Percentiles rank a stretch among this genome's conserved stretches.
Conservation (phyloP, 2,888 invertebrate genomes). For the Oconnorella tubifera region DNA sequence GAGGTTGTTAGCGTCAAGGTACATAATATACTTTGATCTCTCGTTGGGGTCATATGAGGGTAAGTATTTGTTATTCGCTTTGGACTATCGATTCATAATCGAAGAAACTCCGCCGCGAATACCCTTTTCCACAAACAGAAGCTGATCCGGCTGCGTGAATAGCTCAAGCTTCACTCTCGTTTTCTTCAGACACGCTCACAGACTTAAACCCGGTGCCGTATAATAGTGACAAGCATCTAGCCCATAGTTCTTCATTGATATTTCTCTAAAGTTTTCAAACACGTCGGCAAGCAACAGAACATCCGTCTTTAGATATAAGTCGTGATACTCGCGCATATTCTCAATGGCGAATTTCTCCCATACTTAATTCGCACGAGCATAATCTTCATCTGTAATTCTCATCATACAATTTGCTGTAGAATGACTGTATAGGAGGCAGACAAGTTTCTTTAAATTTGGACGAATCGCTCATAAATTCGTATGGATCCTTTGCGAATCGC, state of each 20-base stretch:
- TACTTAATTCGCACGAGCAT: conserved; percentile 34
- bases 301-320: conserved; percentile 40
- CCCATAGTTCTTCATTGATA: conserved; percentile 35
- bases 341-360: conserved; percentile 36
- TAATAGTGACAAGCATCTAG: conserved; percentile 41
- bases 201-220: conserved; percentile 42
- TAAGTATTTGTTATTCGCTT: background rate
- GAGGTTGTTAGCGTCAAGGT: background rate
- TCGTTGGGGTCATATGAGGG: background rate
- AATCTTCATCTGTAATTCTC: conserved; percentile 31
- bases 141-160: conserved; percentile 38
- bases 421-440: conserved; percentile 30
- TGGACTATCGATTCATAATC: conserved; percentile 7
- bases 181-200: conserved; percentile 41
- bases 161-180: conserved; percentile 38
- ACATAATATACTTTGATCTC: background rate
- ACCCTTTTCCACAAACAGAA: conserved; percentile 30
- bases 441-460: conserved; percentile 38
- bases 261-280: conserved; percentile 43
- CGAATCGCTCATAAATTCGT: conserved; percentile 42
- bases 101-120: conserved; percentile 20
- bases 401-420: conserved; percentile 27
- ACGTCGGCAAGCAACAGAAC: conserved; percentile 44
- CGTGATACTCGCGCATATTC: conserved; percentile 38
- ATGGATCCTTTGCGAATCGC: conserved; percentile 40